Evolutionary conservation across 2,888 invertebrate species (phyloP), one percentile per base, ranked within the genome.

Genomic region (Eudasyphora cyanicolor): DNA sequence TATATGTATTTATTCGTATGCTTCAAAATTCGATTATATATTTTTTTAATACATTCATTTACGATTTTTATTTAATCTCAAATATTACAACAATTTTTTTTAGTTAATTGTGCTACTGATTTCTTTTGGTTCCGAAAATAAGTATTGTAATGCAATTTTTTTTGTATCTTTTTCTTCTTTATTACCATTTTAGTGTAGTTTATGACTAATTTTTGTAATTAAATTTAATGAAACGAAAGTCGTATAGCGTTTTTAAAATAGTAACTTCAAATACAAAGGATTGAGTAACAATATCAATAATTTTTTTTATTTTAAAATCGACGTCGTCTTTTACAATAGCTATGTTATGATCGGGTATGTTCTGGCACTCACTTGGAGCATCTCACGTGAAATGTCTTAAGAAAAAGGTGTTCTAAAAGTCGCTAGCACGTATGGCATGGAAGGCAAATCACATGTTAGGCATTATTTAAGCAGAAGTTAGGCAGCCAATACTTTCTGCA

Each of bases 141-240:
- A 67, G 67, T 67, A 67, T 67, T 67, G 35, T 67, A 67, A 67
- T 67, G 42, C 42, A 42, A 64, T 21, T 29, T 57, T n/a, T n/a
- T 60, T 42, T 67, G 21, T 42, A n/a, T 67, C 42, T 14, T 17
- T n/a, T n/a, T 17, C 2, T 60, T 67, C 38, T 42, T 67, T 60
- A 38, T 38, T 38, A 35, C 38, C 21, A 21, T 67, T 42, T 67
- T 38, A 67, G 67, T 42, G 24, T 67, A 67, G 67, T 42, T 38
- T 67, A 67, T 67, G 67, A 67, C 67, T 42, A 67, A 38, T 67
- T 38, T 67, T 67, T 67, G 67, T 67, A 67, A 67, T 42, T 67
- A 42, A 67, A 67, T 42, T 42, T 67, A 67, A 67, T 67, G 24
- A 38, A 67, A 24, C 64, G 21, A 38, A 64, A 19, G 7, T 27